Conservation (phyloP, 2,797 vertebrate genomes). For the Neosalanx taihuensis region DNA sequence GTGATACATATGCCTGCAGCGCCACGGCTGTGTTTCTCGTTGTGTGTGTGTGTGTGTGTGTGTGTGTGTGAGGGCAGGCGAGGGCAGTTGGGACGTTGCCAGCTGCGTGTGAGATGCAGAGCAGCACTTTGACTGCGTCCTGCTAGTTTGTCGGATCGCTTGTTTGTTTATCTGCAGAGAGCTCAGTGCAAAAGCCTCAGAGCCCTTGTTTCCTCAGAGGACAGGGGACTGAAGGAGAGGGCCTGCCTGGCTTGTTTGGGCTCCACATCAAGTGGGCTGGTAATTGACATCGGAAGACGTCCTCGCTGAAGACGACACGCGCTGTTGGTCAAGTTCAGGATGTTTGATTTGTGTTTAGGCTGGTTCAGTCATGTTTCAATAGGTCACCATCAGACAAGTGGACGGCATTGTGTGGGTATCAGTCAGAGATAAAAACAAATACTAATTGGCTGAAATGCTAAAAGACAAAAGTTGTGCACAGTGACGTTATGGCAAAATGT, state of each 20-base stretch:
- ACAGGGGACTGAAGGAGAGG: conserved; percentile 26
- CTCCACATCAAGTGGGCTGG: conserved; percentile 22
- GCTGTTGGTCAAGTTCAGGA: background rate
- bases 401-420: background rate
- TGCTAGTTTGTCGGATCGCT: conserved; percentile 20
- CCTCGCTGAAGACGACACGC: conserved; percentile 6
- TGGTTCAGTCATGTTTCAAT: too few relatives aligned
- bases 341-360: background rate
- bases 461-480: too few relatives aligned
- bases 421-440: background rate
- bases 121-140: conserved; percentile 21
- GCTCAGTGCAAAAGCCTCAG: conserved; percentile 39
- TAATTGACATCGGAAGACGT: conserved; percentile 40
- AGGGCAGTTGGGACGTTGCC: background rate
- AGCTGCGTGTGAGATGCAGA: conserved; percentile 21
- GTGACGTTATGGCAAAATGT: background rate
- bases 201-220: conserved; percentile 32
- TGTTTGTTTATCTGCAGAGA: conserved; percentile 54
- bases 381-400: background rate
- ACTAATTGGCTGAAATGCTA: too few relatives aligned
- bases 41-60: conserved; percentile 16
- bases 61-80: background rate
- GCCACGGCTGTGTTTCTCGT: background rate
- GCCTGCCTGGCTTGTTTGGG: conserved; percentile 24
- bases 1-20: background rate